Conservation (phyloP, 2,113 vertebrate species). For the Hystrix cristata region DNA sequence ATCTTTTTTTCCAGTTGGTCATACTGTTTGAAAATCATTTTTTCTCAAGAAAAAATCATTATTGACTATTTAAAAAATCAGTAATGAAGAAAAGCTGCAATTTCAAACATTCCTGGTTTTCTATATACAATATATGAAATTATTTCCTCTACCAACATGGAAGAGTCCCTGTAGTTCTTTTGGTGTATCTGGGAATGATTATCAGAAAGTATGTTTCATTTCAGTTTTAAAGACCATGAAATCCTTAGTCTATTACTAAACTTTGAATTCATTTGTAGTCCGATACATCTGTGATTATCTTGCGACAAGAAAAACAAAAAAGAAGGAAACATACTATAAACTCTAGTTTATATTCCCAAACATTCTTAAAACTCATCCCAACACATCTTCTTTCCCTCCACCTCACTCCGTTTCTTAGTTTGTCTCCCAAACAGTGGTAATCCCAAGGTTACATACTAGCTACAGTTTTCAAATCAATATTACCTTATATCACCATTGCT, state of each 20-base stretch:
- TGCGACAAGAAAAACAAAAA: constrained; percentile 44
- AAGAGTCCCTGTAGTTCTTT: neutral
- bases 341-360: constrained; percentile 54
- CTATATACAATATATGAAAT: neutral
- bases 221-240: constrained; percentile 59
- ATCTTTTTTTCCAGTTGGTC: constrained; percentile 37
- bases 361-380: constrained; percentile 77
- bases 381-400: constrained; percentile 74
- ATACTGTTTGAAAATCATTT: constrained; percentile 1
- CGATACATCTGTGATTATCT: constrained; percentile 31
- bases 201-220: constrained; percentile 18
- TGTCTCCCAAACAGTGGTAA: constrained; percentile 86
- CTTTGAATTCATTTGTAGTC: constrained; percentile 62
- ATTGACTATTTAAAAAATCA: constrained; percentile 34
- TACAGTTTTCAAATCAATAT: constrained; percentile 97
- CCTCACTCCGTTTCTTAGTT: constrained; percentile 70
- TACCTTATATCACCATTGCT: constrained; percentile 93
- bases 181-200: neutral
- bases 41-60: constrained; percentile 23
- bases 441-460: constrained; percentile 93
- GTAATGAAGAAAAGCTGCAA: neutral
- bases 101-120: constrained; percentile 9
- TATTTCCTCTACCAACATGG: neutral
- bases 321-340: constrained; percentile 58
- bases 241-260: neutral